Percentiles rank a stretch among this genome's conserved stretches.
These are phyloP conservation scores for Horisme vitalbata DNA, from an alignment of 2,888 invertebrate species.

Conservation along the genomic window DNA sequence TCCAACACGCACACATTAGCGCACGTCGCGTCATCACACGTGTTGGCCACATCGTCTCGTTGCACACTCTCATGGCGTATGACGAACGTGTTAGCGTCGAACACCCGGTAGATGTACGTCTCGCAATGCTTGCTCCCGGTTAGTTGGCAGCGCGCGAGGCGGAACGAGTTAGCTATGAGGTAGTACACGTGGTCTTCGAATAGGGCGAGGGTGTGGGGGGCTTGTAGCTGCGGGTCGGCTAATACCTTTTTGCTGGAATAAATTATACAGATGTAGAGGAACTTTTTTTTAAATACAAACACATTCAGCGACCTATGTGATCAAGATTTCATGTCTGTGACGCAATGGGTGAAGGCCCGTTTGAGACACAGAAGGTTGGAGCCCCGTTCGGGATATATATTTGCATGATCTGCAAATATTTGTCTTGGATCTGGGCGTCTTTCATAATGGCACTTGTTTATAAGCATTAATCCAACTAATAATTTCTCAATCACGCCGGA, in stretches of 20 bases:
- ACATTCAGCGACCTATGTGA: too few relatives aligned
- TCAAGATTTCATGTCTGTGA: too few relatives aligned
- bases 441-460: too few relatives aligned
- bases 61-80: slow-evolving; percentile 59
- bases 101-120: slow-evolving; percentile 64
- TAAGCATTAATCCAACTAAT: too few relatives aligned
- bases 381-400: too few relatives aligned
- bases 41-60: slow-evolving; percentile 57
- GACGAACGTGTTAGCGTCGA: slow-evolving; percentile 55
- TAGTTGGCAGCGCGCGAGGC: slow-evolving; percentile 83
- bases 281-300: too few relatives aligned
- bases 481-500: too few relatives aligned
- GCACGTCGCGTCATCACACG: slow-evolving; percentile 78
- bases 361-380: too few relatives aligned
- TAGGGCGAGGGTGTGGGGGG: slow-evolving; percentile 86
- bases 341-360: too few relatives aligned
- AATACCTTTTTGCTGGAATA: slow-evolving; percentile 64
- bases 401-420: too few relatives aligned
- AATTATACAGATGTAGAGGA: too few relatives aligned
- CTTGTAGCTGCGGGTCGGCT: slow-evolving; percentile 64
- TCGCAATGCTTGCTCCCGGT: slow-evolving; percentile 77
- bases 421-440: too few relatives aligned
- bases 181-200: slow-evolving; percentile 91
- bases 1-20: slow-evolving; percentile 84
- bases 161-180: slow-evolving; percentile 78